Evolutionary conservation across 2,797 vertebrate genomes (phyloP), one percentile per base, ranked within the genome.

Genomic region (Fratercula arctica): DNA sequence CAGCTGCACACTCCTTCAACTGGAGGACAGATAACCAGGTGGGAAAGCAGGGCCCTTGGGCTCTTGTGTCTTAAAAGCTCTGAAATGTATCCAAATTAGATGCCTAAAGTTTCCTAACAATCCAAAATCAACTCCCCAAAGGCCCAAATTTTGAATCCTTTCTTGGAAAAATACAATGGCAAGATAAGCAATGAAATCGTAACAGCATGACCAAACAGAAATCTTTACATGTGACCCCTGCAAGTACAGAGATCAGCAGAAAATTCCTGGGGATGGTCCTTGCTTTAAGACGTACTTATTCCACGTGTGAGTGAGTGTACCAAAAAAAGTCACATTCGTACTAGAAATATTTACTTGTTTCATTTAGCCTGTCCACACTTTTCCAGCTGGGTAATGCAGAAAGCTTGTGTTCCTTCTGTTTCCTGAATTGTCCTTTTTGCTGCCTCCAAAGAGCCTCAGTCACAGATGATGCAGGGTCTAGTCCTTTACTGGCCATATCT

Each of bases 311-410:
- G 29, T 29, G 70, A 81, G 50, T 86, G 50, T 90, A 66, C 85
- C 26, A 85, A 81, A 86, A 87, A 63, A 82, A 83, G 18, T 91
- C 73, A 82, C 78, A 92, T 57, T 93, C 33, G 20, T 93, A 96
- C 92, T 87, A 92, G 83, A 90, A 93, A 81, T 87, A 87, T 84
- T 98, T 98, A 99, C 99, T 98, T 97, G 98, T 98, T 97, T 99
- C 98, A 70, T 99, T 98, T 97, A 99, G 97, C 35, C 98, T 98
- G 95, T 99, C 99, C 76, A 98, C 89, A 25, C 99, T 99, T 96
- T 98, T 99, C 99, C 99, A 99, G 98, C 96, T 98, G 73, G 99
- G 98, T 79, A 99, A 95, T 2, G 98, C 97, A 6, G 98, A 95
- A 35, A 94, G 97, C 67, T 98, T 98, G 67, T 75, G 96, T 74